Percentiles rank a stretch among this genome's conserved stretches.
These are phyloP conservation scores for Pheosia gnoma DNA, from an alignment of 2,888 invertebrate genomes.

Conservation along the genomic window DNA sequence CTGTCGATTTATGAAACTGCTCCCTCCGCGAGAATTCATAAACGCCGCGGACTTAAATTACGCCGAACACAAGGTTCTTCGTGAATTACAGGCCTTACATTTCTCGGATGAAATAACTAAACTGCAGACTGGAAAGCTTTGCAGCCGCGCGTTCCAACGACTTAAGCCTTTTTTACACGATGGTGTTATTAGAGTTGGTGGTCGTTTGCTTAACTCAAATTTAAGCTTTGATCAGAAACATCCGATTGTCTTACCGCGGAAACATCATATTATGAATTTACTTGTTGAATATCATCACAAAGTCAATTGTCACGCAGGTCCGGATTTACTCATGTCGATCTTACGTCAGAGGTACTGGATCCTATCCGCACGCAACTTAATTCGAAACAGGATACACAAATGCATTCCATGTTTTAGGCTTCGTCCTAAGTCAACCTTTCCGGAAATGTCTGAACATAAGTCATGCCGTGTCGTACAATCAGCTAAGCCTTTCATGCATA, in stretches of 20 bases:
- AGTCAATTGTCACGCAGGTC: slow-evolving; percentile 11
- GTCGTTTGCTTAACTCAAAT: neutral
- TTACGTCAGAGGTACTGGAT: slow-evolving; percentile 16
- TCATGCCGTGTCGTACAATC: slow-evolving; percentile 10
- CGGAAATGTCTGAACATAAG: slow-evolving; percentile 19
- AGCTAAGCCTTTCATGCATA: slow-evolving; percentile 17
- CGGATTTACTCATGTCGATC: slow-evolving; percentile 9
- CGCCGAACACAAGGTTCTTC: neutral
- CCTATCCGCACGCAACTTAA: slow-evolving; percentile 8
- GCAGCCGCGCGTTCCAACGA: neutral
- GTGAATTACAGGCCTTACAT: neutral
- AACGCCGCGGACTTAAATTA: neutral
- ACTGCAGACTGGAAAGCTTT: neutral
- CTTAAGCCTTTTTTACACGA: slow-evolving; percentile 4
- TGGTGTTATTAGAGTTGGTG: slow-evolving; percentile 3
- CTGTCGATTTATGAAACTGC: neutral
- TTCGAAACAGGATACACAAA: slow-evolving; percentile 4
- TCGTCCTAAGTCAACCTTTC: neutral
- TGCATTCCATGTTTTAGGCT: slow-evolving; percentile 12
- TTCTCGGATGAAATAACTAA: neutral
- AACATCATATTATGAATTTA: slow-evolving; percentile 12
- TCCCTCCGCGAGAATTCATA: neutral
- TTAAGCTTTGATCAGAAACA: neutral
- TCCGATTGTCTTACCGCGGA: neutral
- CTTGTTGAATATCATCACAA: slow-evolving; percentile 12